Base-by-base conservation (phyloP, 2,888 invertebrate genomes). In the Caenorhabditis zanzibari region DNA sequence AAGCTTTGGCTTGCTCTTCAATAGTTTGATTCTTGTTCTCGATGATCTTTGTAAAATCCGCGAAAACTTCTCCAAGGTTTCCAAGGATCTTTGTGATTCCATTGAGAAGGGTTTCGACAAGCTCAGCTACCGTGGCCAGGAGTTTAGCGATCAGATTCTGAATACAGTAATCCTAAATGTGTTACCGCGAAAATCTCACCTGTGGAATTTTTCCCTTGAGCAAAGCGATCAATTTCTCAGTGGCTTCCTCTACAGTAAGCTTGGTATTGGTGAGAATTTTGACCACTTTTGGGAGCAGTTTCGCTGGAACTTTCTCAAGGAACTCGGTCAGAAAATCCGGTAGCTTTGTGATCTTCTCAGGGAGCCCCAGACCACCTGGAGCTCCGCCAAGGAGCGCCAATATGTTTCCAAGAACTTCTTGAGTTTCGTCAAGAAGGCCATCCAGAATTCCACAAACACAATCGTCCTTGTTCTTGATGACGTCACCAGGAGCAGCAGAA, bases 371-470 rank as follows among this genome's bases (percentile, higher is more conserved):
- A 16, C 44, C 44, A 44, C 44, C 44, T 44, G 44, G 44, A 1
- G 44, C 44, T 44, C 44, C 44, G 14, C 44, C 44, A 44, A 44
- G 14, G 16, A 16, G 12, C 12, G 14, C 44, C 44, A 44, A 14
- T 16, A 44, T 5, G 2, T 44, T 10, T 14, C 16, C 44, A 44
- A 44, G 5, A 16, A 44, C 16, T 14, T 44, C 44, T 16, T 44
- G 44, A 44, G 1, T 44, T 44, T 44, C 16, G 12, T 16, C 44
- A 24, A 68, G 6, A 41, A 69, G 24, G 0, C 44, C 16, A 4
- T 69, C 56, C 12, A 69, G 19, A 14, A 69, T 32, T 7, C 56
- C 56, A 69, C 41, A 24, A n/a, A 69, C 5, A 24, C 19, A 16
- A 0, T n/a, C 26, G 14, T 28, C 4, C n/a, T 16, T 16, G 2